Percentiles rank a stretch among this genome's conserved stretches.
Conservation (phyloP, 2,888 invertebrate genomes). For the Plagiodera versicolora region DNA sequence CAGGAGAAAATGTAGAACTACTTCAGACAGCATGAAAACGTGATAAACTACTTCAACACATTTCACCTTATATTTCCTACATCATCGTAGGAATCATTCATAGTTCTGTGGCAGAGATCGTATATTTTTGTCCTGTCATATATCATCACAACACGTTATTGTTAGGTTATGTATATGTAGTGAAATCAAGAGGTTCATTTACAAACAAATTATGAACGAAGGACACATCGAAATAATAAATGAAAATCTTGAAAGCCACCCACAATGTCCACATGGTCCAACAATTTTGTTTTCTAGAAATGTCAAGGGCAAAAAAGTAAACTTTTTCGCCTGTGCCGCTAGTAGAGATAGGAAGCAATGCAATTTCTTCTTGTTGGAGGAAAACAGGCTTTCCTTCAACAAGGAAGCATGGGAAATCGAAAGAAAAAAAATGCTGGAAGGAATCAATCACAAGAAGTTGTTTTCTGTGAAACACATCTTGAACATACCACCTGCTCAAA, state of each 20-base stretch:
- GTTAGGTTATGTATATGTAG: background rate
- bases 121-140: no score
- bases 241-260: constrained; percentile 64
- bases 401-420: constrained; percentile 59
- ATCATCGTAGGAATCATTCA: no score
- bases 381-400: constrained; percentile 50
- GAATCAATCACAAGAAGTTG: constrained; percentile 59
- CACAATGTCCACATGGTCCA: constrained; percentile 76
- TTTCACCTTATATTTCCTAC: no score
- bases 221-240: constrained; percentile 58
- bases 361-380: constrained; percentile 65
- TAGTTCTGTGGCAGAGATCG: no score
- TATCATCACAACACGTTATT: no score
- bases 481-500: constrained; percentile 50
- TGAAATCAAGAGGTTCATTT: background rate
- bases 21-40: no score
- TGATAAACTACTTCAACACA: no score
- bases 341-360: constrained; percentile 80
- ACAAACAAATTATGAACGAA: constrained; percentile 5
- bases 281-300: constrained; percentile 68
- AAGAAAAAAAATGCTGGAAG: constrained; percentile 53
- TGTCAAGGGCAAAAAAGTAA: constrained; percentile 42
- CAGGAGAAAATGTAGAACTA: no score
- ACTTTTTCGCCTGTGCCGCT: constrained; percentile 82
- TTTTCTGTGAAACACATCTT: constrained; percentile 60